Conservation (phyloP, 2,888 invertebrate genomes). For the Drosophila vallismaia region DNA sequence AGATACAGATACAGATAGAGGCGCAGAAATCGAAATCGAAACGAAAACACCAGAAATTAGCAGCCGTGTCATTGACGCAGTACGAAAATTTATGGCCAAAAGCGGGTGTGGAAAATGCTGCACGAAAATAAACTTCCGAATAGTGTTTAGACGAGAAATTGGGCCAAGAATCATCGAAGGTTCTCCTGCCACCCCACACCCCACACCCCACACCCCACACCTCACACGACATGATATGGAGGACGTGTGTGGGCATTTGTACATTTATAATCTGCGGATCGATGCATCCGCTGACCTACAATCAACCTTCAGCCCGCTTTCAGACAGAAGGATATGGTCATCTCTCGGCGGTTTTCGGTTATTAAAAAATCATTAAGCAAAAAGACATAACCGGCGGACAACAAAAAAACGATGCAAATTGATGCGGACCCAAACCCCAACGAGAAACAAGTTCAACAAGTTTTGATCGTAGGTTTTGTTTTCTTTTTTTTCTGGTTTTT, state of each 20-base stretch:
- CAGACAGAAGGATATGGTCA: constrained; percentile 51
- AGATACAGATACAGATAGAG: constrained; percentile 26
- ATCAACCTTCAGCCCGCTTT: constrained; percentile 57
- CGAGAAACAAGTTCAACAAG: constrained; percentile 72
- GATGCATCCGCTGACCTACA: constrained; percentile 71
- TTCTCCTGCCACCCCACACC: constrained; percentile 1
- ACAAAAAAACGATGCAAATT: constrained; percentile 62
- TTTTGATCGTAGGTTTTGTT: constrained; percentile 45
- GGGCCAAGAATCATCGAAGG: constrained; percentile 71
- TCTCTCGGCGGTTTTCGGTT: constrained; percentile 15
- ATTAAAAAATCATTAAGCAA: constrained; percentile 63
- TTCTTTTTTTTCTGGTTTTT: constrained; percentile 38
- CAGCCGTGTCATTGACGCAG: constrained; percentile 74
- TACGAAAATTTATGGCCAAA: constrained; percentile 68
- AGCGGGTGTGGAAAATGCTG: constrained; percentile 49
- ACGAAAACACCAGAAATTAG: constrained; percentile 47
- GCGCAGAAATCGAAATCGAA: constrained; percentile 32
- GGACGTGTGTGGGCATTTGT: constrained; percentile 25
- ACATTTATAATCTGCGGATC: constrained; percentile 36
- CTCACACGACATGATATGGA: neutral
- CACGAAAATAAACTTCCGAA: constrained; percentile 71
- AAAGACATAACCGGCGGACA: constrained; percentile 23
- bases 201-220: neutral
- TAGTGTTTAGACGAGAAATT: constrained; percentile 49
- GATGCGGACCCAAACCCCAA: constrained; percentile 37